phyloP scores from a whole-genome alignment of 2,888 invertebrate species.

The Tyria jacobaeae region DNA sequence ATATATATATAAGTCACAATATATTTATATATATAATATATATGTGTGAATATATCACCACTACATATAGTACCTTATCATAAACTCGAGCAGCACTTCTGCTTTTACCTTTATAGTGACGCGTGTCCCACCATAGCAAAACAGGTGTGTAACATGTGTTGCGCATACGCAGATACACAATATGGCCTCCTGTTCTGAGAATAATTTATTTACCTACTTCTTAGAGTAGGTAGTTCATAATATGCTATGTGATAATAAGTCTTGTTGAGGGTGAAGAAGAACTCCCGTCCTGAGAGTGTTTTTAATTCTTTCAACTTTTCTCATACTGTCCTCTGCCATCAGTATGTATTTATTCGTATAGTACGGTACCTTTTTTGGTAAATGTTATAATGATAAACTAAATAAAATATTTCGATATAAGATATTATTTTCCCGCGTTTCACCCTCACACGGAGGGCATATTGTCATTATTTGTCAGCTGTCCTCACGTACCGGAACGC shows the following conservation, averaged over 20 bases:
- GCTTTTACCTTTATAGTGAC: slow-evolving; percentile 17
- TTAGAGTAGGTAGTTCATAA: slow-evolving; percentile 24
- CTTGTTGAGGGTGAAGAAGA: not conserved
- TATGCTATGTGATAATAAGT: not conserved
- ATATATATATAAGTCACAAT: no score
- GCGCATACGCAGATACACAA: slow-evolving; percentile 33
- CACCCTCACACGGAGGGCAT: slow-evolving; percentile 36
- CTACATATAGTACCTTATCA: no score
- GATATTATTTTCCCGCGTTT: slow-evolving; percentile 42
- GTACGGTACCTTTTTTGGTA: not conserved
- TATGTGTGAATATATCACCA: no score
- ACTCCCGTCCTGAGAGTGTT: no score
- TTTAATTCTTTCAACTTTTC: no score
- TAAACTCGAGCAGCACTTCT: slow-evolving; percentile 9
- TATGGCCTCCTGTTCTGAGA: slow-evolving; percentile 25
- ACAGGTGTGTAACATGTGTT: slow-evolving; percentile 48
- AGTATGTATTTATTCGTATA: no score
- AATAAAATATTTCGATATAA: slow-evolving; percentile 2
- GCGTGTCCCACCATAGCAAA: slow-evolving; percentile 25
- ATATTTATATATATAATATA: no score
- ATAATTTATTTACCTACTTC: slow-evolving; percentile 19
- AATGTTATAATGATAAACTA: not conserved
- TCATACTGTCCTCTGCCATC: no score
- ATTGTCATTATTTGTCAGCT: slow-evolving; percentile 49
- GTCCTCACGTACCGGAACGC: slow-evolving; percentile 43